Percentiles rank a stretch among this genome's conserved stretches.
Evolutionary conservation across 2,113 vertebrate genomes (phyloP).

Genomic region (Elanus axillaris): DNA sequence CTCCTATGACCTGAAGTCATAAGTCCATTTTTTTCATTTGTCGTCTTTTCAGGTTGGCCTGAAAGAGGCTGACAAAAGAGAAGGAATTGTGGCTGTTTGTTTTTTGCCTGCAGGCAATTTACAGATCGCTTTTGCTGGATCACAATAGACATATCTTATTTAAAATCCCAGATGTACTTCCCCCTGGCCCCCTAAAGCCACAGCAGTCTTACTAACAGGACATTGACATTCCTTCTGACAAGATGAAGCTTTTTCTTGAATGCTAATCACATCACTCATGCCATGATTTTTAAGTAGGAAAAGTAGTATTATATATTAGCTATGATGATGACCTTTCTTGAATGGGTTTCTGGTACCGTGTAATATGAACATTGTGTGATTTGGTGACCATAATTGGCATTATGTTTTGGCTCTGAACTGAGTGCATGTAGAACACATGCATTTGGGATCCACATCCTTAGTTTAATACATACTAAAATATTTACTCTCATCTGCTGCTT

Average conservation of each 20-base stretch:
- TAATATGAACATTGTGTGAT: background rate
- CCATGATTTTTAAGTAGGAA: background rate
- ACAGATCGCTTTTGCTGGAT: background rate
- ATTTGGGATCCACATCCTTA: background rate
- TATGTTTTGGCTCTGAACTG: background rate
- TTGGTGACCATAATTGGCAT: background rate
- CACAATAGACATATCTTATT: background rate
- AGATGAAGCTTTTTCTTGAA: constrained; percentile 30
- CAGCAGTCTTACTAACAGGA: background rate
- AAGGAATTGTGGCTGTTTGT: background rate
- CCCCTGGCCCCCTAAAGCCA: background rate
- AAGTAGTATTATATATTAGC: background rate
- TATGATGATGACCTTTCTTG: background rate
- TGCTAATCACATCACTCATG: background rate
- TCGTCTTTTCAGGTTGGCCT: background rate
- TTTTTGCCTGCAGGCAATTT: background rate
- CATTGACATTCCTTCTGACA: background rate
- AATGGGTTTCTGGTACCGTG: background rate
- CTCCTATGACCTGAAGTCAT: background rate
- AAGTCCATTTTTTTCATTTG: background rate
- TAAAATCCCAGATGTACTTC: background rate
- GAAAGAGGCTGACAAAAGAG: background rate
- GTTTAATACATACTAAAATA: background rate
- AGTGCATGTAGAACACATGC: background rate
- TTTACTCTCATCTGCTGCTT: background rate